Percentiles rank a stretch among this genome's conserved stretches.
Evolutionary conservation across 2,888 invertebrate genomes (phyloP).

Genomic region (Cremastobaeus sp.): DNA sequence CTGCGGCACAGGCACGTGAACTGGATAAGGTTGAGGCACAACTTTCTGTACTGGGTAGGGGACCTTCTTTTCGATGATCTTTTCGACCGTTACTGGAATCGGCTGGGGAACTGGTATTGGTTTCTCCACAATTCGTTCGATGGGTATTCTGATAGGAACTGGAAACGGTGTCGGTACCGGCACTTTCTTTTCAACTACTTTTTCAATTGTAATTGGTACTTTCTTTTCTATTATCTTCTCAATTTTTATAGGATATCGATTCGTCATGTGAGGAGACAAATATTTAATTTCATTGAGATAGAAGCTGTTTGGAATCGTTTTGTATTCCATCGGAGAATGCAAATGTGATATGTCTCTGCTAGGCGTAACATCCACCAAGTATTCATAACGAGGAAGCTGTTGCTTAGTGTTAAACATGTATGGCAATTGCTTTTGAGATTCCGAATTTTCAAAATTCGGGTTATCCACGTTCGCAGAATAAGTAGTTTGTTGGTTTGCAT

Average conservation of each 20-base stretch:
- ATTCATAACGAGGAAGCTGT: slow-evolving; percentile 25
- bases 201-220: slow-evolving; percentile 79
- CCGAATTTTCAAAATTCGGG: slow-evolving; percentile 3
- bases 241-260: slow-evolving; percentile 78
- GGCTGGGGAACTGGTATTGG: slow-evolving; percentile 77
- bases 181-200: slow-evolving; percentile 80
- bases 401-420: slow-evolving; percentile 8
- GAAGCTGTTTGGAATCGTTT: slow-evolving; percentile 18
- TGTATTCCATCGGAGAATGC: slow-evolving; percentile 18
- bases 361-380: slow-evolving; percentile 28
- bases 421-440: slow-evolving; percentile 19
- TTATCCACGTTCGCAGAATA: slow-evolving; percentile 9
- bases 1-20: slow-evolving; percentile 79
- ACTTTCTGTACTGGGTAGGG: slow-evolving; percentile 72
- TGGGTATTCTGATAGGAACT: slow-evolving; percentile 75
- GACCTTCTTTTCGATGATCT: slow-evolving; percentile 78
- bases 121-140: slow-evolving; percentile 81
- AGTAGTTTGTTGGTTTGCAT: slow-evolving; percentile 22
- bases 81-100: slow-evolving; percentile 74
- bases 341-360: slow-evolving; percentile 17
- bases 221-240: slow-evolving; percentile 79
- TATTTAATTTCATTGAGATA: slow-evolving; percentile 29
- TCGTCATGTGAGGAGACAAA: background rate
- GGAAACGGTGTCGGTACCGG: slow-evolving; percentile 79
- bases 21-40: slow-evolving; percentile 72